Evolutionary conservation across 2,888 invertebrate genomes (phyloP), one percentile per base, ranked within the genome.

Genomic region (Leistus spinibarbis): DNA sequence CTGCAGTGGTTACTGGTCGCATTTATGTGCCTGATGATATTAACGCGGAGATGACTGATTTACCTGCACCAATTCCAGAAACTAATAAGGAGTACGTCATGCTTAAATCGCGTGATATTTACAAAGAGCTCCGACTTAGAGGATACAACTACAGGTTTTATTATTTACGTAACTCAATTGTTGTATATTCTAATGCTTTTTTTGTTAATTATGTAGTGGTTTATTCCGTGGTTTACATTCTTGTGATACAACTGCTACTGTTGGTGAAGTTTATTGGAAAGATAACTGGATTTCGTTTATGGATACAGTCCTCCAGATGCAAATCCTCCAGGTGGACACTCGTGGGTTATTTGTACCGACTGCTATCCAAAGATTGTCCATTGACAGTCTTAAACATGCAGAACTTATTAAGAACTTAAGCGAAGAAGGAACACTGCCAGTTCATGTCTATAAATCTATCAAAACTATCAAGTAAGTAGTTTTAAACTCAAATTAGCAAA

Each of bases 201-300:
- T 53, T 27, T 40, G 10, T 9, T 13, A 53, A 53, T 9, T 77
- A 78, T 57, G n/a, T 69, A 82, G 82, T n/a, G 82, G 81, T 13
- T 19, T 62, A 2, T 82, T 82, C 69, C 78, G 78, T 60, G 79
- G 78, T 3, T 62, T 82, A 0, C 76, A 78, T 27, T 77, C 79
- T 40, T 78, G 78, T 54, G 78, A 78, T 70, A 19, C 76, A 3
- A 63, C 73, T 81, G 82, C 82, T 80, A 87, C 85, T 1, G 85
- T 86, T 1, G 90, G 89, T 0, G 85, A 86, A 20, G 82, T 90
- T 4, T 84, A 88, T 69, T 96, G 95, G 95, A 88, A 89, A 66
- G 91, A 91, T 80, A 95, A 95, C 85, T 97, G 95, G 95, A 91
- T 95, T 10, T 89, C 95, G 0, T 96, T 95, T 85, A 90, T 96